Conservation (phyloP, 2,113 vertebrate genomes). For the Gulo gulo region DNA sequence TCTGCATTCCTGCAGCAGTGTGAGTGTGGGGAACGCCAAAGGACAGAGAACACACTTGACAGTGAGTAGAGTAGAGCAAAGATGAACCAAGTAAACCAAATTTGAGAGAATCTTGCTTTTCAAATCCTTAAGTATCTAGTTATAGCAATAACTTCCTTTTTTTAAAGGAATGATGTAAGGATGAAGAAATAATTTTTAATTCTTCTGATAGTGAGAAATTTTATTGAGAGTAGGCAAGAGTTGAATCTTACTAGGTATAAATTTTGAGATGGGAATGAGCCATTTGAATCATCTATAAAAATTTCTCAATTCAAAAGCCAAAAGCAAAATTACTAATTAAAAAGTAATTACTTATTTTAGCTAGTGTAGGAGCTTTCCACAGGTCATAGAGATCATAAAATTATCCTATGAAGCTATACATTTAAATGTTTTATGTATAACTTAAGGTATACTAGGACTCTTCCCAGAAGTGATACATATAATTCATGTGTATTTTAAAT, state of each 20-base stretch:
- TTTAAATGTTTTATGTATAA: background rate
- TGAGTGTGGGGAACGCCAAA: background rate
- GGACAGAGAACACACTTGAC: background rate
- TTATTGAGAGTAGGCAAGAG: slow-evolving; percentile 23
- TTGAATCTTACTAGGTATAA: background rate
- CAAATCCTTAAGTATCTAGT: background rate
- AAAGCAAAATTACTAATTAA: slow-evolving; percentile 19
- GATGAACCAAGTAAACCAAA: background rate
- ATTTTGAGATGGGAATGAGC: slow-evolving; percentile 35
- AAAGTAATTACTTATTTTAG: slow-evolving; percentile 20
- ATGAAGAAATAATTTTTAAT: slow-evolving; percentile 30
- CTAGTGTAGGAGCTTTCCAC: background rate
- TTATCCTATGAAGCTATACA: background rate
- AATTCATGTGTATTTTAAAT: background rate
- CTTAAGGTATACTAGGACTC: background rate
- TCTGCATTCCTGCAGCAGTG: background rate
- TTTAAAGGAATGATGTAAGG: background rate
- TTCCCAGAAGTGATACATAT: background rate
- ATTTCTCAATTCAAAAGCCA: background rate
- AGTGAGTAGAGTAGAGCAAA: background rate
- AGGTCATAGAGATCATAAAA: background rate
- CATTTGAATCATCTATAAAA: background rate
- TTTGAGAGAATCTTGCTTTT: background rate
- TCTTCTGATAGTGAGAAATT: slow-evolving; percentile 10
- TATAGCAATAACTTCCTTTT: background rate